These are phyloP conservation scores for Linyphia triangularis DNA, from an alignment of 2,888 invertebrate genomes.

Conservation along the genomic window DNA sequence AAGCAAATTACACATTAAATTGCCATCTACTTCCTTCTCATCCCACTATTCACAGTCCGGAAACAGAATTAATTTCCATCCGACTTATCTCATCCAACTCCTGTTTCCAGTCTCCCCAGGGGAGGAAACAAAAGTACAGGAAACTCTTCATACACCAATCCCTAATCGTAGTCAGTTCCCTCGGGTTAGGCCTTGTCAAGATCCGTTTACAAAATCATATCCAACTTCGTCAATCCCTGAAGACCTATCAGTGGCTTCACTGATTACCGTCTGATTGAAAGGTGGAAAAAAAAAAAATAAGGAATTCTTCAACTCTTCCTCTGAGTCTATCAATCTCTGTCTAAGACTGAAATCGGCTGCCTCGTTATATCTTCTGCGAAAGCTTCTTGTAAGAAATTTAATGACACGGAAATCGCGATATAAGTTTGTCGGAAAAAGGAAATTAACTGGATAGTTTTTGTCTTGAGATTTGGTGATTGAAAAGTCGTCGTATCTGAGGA, in stretches of 20 bases:
- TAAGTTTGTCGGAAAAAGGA: no score
- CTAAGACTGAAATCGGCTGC: no score
- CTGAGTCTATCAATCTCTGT: no score
- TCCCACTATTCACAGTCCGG: neutral
- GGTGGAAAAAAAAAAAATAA: neutral
- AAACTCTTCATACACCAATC: neutral
- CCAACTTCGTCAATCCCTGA: neutral
- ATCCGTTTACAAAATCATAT: constrained; percentile 19
- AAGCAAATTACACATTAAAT: no score
- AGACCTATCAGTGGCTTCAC: neutral
- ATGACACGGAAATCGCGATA: no score
- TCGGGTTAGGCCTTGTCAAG: neutral
- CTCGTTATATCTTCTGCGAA: no score
- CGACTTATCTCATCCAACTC: neutral
- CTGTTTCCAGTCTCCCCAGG: neutral
- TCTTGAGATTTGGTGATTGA: no score
- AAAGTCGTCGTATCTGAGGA: no score
- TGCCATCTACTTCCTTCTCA: no score
- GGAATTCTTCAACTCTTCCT: no score
- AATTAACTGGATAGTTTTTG: no score
- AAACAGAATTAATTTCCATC: neutral
- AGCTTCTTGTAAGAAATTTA: no score
- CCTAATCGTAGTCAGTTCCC: neutral
- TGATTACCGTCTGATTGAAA: neutral
- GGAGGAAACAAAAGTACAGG: neutral